These are phyloP conservation scores for Hemicrepidius hirtus DNA, from an alignment of 2,888 invertebrate genomes.

Conservation along the genomic window DNA sequence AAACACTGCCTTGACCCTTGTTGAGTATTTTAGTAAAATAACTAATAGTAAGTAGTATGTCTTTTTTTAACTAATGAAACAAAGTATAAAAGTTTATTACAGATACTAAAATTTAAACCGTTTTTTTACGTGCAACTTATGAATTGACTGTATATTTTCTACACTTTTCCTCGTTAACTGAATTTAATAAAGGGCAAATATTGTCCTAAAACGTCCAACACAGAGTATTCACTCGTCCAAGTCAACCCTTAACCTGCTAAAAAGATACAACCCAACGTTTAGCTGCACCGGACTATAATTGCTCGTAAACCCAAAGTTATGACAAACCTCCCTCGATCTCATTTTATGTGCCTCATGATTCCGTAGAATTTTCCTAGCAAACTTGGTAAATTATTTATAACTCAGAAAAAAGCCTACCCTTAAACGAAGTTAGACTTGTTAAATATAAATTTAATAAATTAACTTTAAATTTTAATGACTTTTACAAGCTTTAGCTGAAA, in stretches of 20 bases:
- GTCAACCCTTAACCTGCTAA: conserved; percentile 17
- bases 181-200: neutral
- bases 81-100: no score
- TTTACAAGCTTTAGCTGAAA: no score
- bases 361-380: conserved; percentile 14
- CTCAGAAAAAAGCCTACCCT: neutral
- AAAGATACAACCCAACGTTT: conserved; percentile 26
- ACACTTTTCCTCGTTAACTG: neutral
- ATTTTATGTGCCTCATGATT: conserved; percentile 23
- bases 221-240: conserved; percentile 13
- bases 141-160: no score
- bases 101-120: no score
- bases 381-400: conserved; percentile 7
- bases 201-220: neutral
- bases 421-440: neutral
- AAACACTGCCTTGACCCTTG: no score
- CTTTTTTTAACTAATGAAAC: no score
- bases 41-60: no score
- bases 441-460: no score
- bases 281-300: conserved; percentile 26
- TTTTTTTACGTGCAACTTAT: no score
- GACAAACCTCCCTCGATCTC: conserved; percentile 21
- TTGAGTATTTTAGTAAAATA: no score
- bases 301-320: conserved; percentile 29
- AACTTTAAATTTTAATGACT: no score